Evolutionary conservation across 2,113 vertebrate species (phyloP).

Genomic region (Mystacornis crossleyi): DNA sequence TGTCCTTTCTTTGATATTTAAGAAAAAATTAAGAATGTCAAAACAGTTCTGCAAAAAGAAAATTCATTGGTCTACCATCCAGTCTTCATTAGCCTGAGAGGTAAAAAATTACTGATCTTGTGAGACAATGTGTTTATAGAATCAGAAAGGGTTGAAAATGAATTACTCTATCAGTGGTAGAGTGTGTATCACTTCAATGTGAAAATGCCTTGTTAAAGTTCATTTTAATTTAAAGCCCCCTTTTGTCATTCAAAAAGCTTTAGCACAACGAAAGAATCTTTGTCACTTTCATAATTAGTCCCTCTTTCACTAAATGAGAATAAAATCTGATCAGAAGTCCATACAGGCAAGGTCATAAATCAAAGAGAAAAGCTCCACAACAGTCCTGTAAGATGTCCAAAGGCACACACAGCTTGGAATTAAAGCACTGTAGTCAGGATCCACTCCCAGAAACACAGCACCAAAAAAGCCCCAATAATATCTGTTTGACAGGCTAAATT

Average conservation of each 20-base stretch:
- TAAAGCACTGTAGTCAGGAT: conserved; percentile 38
- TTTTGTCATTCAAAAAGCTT: conserved; percentile 72
- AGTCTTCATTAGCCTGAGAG: conserved; percentile 59
- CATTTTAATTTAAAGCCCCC: conserved; percentile 80
- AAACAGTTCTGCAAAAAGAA: conserved; percentile 57
- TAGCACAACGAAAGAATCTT: conserved; percentile 67
- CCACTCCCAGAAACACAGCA: conserved; percentile 70
- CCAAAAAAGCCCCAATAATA: conserved; percentile 54
- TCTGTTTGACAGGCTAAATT: conserved; percentile 75
- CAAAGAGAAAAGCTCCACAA: conserved; percentile 64
- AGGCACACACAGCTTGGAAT: conserved; percentile 61
- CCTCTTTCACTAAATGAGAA: conserved; percentile 58
- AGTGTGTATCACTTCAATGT: conserved; percentile 69
- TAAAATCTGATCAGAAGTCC: conserved; percentile 75
- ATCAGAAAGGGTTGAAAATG: conserved; percentile 80
- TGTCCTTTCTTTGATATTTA: conserved; percentile 75
- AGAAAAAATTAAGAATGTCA: conserved; percentile 70
- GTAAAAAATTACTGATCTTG: conserved; percentile 83
- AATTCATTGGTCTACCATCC: conserved; percentile 60
- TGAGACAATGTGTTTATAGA: conserved; percentile 81
- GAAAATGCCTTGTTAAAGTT: conserved; percentile 77
- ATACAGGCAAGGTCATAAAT: conserved; percentile 73
- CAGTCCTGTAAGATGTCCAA: conserved; percentile 48
- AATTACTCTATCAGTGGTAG: conserved; percentile 80
- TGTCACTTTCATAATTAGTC: conserved; percentile 72